A percentile compares a stretch with the other conserved stretches of the same genome.
Conservation (phyloP, 2,797 vertebrate genomes). For the Delichon dasypus region DNA sequence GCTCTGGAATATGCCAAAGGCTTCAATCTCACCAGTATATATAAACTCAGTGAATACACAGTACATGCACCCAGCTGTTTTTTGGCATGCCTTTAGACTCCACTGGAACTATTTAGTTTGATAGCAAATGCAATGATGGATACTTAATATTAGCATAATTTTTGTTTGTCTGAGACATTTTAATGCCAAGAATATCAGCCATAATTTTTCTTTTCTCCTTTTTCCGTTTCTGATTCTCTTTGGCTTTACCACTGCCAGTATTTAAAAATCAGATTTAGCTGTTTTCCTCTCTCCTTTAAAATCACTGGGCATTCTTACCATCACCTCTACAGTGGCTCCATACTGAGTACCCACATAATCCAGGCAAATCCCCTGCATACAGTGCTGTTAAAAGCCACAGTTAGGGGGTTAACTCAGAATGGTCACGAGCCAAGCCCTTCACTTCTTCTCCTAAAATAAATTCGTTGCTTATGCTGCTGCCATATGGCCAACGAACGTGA, state of each 20-base stretch:
- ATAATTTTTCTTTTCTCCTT: neutral
- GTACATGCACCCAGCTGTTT: conserved; percentile 1
- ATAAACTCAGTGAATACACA: conserved; percentile 35
- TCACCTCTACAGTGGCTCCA: neutral
- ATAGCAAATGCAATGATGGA: conserved; percentile 7
- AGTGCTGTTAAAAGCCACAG: neutral
- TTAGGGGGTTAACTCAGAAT: neutral
- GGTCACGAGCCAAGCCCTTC: neutral
- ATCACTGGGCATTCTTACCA: neutral
- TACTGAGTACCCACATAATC: neutral
- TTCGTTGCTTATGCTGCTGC: conserved; percentile 18
- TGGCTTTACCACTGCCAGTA: neutral
- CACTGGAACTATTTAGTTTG: conserved; percentile 28
- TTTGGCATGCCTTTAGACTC: conserved; percentile 23
- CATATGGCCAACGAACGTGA: neutral
- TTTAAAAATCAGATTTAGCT: neutral
- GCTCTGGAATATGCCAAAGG: conserved; percentile 21
- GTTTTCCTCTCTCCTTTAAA: neutral
- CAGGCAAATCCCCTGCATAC: neutral
- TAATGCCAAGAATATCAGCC: conserved; percentile 19
- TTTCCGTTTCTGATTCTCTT: neutral
- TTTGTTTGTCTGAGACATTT: neutral
- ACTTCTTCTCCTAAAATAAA: conserved; percentile 25
- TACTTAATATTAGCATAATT: conserved; percentile 19
- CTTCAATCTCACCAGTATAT: conserved; percentile 37